phyloP scores from a whole-genome alignment of 2,113 vertebrate species.

The Odontophorus gujanensis region DNA sequence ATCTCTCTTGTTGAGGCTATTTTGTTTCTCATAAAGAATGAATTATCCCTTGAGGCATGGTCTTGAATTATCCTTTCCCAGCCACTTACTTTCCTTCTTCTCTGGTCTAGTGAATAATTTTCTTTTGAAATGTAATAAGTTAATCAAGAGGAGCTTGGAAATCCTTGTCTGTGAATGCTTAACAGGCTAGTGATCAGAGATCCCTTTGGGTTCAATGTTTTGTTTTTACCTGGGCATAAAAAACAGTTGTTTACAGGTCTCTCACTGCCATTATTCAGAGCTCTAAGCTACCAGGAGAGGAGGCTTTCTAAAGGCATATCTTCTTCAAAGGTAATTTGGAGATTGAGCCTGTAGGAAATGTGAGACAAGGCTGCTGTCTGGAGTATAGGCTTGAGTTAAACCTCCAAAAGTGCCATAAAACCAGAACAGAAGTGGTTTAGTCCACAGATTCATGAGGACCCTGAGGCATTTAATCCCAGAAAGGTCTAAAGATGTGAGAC shows the following conservation, averaged over 20 bases:
- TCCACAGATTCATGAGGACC: neutral
- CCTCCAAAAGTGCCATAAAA: neutral
- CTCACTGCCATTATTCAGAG: neutral
- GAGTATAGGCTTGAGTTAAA: neutral
- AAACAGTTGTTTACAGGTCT: neutral
- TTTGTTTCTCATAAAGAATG: neutral
- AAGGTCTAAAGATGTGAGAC: neutral
- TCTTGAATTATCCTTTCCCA: conserved; percentile 32
- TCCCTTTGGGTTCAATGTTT: neutral
- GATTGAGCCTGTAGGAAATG: neutral
- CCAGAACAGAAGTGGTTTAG: neutral
- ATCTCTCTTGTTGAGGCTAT: neutral
- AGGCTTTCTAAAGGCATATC: neutral
- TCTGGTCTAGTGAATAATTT: neutral
- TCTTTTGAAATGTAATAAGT: neutral
- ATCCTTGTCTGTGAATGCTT: neutral
- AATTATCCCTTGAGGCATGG: neutral
- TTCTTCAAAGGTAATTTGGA: neutral
- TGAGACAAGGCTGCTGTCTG: neutral
- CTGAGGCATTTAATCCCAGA: neutral
- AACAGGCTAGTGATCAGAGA: neutral
- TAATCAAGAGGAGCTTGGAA: conserved; percentile 1
- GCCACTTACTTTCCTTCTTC: conserved; percentile 3
- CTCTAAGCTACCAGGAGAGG: neutral
- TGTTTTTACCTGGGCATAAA: neutral